Conservation (phyloP, 2,113 vertebrate species). For the Hypomesus transpacificus region DNA sequence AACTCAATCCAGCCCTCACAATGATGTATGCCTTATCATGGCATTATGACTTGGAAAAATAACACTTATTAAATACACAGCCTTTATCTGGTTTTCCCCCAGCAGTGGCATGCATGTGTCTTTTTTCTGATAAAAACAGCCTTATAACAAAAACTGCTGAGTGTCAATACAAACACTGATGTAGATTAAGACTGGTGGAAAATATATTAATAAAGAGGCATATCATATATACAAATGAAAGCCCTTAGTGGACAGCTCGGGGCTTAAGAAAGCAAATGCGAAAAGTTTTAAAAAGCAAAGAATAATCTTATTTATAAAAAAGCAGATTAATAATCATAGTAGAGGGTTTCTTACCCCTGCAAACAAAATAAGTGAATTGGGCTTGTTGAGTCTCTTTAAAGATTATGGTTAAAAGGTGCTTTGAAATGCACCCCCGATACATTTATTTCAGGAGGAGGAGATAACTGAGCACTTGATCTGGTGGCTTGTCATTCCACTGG, state of each 20-base stretch:
- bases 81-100: conserved; percentile 62
- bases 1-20: conserved; percentile 66
- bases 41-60: conserved; percentile 68
- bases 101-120: conserved; percentile 55
- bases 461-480: conserved; percentile 44
- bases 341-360: conserved; percentile 27
- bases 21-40: conserved; percentile 58
- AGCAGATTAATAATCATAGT: conserved; percentile 66
- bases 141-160: conserved; percentile 64
- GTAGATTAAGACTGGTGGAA: conserved; percentile 66
- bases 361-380: conserved; percentile 58
- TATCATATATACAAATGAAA: conserved; percentile 64
- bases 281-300: conserved; percentile 61
- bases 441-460: conserved; percentile 38
- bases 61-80: conserved; percentile 65
- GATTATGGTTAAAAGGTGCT: conserved; percentile 49
- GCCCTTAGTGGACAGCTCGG: conserved; percentile 64
- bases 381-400: conserved; percentile 48
- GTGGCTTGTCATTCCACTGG: conserved; percentile 14
- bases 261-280: conserved; percentile 63
- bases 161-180: conserved; percentile 69
- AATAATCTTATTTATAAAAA: conserved; percentile 67
- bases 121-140: conserved; percentile 60
- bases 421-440: conserved; percentile 40
- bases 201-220: conserved; percentile 59